A percentile compares a stretch with the other conserved stretches of the same genome.
phyloP scores from a whole-genome alignment of 2,888 invertebrate genomes.

The Synanthedon andrenaeformis region DNA sequence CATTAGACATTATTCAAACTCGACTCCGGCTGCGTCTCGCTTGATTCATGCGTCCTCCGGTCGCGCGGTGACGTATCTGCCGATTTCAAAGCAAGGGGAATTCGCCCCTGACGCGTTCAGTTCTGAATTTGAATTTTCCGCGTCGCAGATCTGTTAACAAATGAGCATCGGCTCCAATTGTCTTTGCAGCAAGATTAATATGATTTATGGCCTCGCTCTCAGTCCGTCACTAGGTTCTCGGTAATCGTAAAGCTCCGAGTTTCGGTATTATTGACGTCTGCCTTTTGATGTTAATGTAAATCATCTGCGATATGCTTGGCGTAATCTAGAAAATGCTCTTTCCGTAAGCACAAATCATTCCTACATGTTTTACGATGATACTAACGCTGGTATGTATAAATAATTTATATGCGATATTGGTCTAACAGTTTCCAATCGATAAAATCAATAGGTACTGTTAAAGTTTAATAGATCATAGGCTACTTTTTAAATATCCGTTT shows the following conservation, averaged over 20 bases:
- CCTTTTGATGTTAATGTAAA: constrained; percentile 50
- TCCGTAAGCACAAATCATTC: neutral
- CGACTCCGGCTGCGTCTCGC: constrained; percentile 22
- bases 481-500: no score
- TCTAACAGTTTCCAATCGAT: no score
- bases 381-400: no score
- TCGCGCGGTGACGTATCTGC: neutral
- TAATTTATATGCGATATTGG: no score
- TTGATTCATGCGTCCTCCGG: constrained; percentile 38
- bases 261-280: constrained; percentile 27
- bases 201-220: constrained; percentile 55
- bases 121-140: constrained; percentile 10
- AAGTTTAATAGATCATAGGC: no score
- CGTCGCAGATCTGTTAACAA: constrained; percentile 1
- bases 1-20: constrained; percentile 18
- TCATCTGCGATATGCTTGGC: constrained; percentile 32
- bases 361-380: no score
- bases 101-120: constrained; percentile 14
- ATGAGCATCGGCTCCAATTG: constrained; percentile 34
- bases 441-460: no score
- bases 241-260: constrained; percentile 49
- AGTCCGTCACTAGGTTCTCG: constrained; percentile 47
- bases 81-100: neutral
- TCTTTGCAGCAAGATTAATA: constrained; percentile 55
- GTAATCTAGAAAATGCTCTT: constrained; percentile 17